Conservation (phyloP, 2,888 invertebrate species). For the Drosophila merina region DNA sequence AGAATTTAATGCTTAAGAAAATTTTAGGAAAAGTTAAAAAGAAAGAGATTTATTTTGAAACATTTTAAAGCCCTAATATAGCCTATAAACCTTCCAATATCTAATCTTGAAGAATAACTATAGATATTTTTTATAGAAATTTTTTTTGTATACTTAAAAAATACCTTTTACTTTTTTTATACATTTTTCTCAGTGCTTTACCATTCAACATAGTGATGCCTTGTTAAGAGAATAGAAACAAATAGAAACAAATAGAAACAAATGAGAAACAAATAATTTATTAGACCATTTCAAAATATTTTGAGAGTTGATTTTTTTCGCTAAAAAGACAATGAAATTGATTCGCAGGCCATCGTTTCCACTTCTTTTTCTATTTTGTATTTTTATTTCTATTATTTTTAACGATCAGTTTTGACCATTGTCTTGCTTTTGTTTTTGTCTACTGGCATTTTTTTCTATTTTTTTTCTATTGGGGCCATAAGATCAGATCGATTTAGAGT, state of each 20-base stretch:
- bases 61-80: too few relatives aligned
- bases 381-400: slow-evolving; percentile 13
- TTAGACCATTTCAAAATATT: slow-evolving; percentile 25
- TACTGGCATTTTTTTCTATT: not conserved
- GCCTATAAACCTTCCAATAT: too few relatives aligned
- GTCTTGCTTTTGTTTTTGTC: not conserved
- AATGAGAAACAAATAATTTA: slow-evolving; percentile 26
- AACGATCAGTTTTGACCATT: slow-evolving; percentile 22
- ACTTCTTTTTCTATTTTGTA: slow-evolving; percentile 11
- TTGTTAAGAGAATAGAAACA: slow-evolving; percentile 7
- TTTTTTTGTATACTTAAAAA: too few relatives aligned
- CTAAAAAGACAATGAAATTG: slow-evolving; percentile 31
- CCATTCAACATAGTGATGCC: slow-evolving; percentile 1
- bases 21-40: too few relatives aligned
- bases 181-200: not conserved
- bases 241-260: slow-evolving; percentile 25
- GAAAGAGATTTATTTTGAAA: too few relatives aligned
- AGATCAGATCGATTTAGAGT: not conserved
- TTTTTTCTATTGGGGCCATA: slow-evolving; percentile 17
- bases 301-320: not conserved
- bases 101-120: not conserved
- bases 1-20: too few relatives aligned
- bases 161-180: too few relatives aligned
- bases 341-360: slow-evolving; percentile 19
- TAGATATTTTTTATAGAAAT: not conserved